These are phyloP conservation scores for Gasteruption jaculator DNA, from an alignment of 2,888 invertebrate genomes.

Conservation along the genomic window DNA sequence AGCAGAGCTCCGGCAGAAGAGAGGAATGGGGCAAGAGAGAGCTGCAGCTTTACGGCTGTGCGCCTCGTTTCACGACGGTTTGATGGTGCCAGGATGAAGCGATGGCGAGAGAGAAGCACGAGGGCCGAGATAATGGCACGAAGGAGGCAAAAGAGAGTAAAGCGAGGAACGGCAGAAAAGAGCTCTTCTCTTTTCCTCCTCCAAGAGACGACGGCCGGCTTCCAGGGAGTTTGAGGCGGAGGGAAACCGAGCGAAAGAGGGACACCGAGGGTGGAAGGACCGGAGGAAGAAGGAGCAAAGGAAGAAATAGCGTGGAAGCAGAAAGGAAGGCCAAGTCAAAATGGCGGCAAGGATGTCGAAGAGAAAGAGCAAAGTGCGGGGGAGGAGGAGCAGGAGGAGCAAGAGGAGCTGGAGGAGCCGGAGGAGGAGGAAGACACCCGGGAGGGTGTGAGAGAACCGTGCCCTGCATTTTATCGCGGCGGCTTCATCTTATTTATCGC, in stretches of 20 bases:
- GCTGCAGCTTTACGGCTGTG: conserved; percentile 18
- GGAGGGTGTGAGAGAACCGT: conserved; percentile 28
- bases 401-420: conserved; percentile 8
- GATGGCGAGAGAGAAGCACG: conserved; percentile 18
- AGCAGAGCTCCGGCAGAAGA: no score
- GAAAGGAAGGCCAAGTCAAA: conserved; percentile 16
- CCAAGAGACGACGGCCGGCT: no score
- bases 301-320: conserved; percentile 1
- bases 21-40: neutral
- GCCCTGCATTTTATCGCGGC: conserved; percentile 40
- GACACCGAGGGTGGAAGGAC: conserved; percentile 4
- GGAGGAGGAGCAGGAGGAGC: conserved; percentile 2
- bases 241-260: neutral
- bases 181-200: no score
- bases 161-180: conserved; percentile 1
- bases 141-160: neutral
- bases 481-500: conserved; percentile 42
- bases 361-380: conserved; percentile 1
- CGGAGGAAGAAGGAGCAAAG: conserved; percentile 3
- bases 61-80: conserved; percentile 26
- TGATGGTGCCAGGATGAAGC: conserved; percentile 26
- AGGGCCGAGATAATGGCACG: conserved; percentile 19
- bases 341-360: conserved; percentile 15
- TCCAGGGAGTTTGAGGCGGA: no score
- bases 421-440: conserved; percentile 13